Base-by-base conservation (phyloP, 2,113 vertebrate species). In the Mirounga angustirostris region DNA sequence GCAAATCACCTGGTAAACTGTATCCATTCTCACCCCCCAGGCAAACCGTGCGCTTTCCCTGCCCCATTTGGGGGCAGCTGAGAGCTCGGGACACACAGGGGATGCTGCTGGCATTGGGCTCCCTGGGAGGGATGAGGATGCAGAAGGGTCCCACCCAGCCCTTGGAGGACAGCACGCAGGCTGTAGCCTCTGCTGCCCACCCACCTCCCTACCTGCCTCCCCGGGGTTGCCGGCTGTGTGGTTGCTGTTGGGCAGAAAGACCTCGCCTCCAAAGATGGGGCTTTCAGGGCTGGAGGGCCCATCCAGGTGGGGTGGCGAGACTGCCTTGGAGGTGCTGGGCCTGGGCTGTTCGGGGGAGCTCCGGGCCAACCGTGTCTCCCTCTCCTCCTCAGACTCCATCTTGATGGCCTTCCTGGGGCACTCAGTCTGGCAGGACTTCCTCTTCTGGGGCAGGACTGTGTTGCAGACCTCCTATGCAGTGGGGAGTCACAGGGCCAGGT, bases 331-430 rank as follows among this genome's bases (percentile, higher is more conserved):
- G 54, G 98, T 97, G 74, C 94, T 89, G 16, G 97, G 83, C 2
- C 15, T 83, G 4, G 16, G 56, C 30, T 1, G 43, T 7, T 71
- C 81, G 0, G 76, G 52, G 22, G 73, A 52, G 40, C 33, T 93
- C 67, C 0, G 52, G 80, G 50, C 19, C 40, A 56, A 5, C 36
- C 58, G 80, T 3, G 12, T 46, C 50, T 95, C 91, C 18, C 85
- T 84, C 30, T 84, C 76, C 1, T 43, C n/a, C 0, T 81, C 33
- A 0, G 5, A 33, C 22, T 99, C 98, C 96, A 98, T 73, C 93
- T 99, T 99, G 96, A 98, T 73, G 0, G 93, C 0, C 54, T 99
- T 99, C 73, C 97, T 85, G 0, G 89, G 92, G 6, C 83, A 9
- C 91, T 98, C 97, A 0, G 4, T 0, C 0, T 92, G 87, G 54